Conservation (phyloP, 2,113 vertebrate species). For the Chroicocephalus ridibundus region DNA sequence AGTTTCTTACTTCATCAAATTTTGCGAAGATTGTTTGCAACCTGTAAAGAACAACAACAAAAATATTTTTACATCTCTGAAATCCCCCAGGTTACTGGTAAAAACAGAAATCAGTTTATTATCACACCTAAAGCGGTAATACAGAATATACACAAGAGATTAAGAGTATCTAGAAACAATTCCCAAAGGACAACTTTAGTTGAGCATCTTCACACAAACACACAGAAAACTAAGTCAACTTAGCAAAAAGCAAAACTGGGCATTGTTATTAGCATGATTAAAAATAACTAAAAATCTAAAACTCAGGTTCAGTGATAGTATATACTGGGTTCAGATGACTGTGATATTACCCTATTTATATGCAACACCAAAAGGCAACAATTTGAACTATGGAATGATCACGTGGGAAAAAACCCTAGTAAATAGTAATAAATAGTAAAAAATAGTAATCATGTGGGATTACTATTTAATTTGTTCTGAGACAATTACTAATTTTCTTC, state of each 20-base stretch:
- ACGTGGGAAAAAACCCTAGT: background rate
- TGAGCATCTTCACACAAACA: background rate
- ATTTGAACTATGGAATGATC: background rate
- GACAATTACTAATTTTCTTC: background rate
- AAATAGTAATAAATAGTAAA: too few species aligned
- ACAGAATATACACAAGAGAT: background rate
- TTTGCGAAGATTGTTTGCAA: conserved; percentile 90
- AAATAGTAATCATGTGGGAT: too few species aligned
- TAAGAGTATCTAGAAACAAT: background rate
- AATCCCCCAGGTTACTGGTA: background rate
- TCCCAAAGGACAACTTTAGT: background rate
- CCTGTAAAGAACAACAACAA: conserved; percentile 74
- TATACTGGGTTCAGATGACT: background rate
- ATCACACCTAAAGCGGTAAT: background rate
- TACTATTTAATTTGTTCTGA: background rate
- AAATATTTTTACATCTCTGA: background rate
- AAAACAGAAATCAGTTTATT: background rate
- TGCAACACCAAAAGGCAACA: background rate
- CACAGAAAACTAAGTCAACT: background rate
- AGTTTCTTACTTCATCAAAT: conserved; percentile 95
- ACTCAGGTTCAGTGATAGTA: background rate
- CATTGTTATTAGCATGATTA: background rate
- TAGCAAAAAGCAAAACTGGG: background rate
- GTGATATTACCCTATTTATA: background rate
- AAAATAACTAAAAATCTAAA: background rate